A percentile compares a stretch with the other conserved stretches of the same genome.
Conservation (phyloP, 2,797 vertebrate genomes). For the Picus viridis region DNA sequence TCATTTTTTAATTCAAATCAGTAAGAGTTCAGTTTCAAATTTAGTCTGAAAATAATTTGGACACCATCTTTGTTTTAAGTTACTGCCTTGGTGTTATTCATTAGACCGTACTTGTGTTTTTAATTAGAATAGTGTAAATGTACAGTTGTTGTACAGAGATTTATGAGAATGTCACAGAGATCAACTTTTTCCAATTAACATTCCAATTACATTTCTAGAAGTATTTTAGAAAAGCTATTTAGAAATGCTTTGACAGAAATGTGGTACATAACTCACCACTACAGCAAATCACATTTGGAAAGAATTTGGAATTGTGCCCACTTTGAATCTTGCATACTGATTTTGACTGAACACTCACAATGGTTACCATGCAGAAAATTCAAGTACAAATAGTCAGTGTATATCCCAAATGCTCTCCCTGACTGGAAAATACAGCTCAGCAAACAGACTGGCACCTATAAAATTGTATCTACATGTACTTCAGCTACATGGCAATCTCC, state of each 20-base stretch:
- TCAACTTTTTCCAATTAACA: constrained; percentile 47
- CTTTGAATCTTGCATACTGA: neutral
- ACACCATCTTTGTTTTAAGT: neutral
- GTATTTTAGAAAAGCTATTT: constrained; percentile 30
- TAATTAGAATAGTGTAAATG: neutral
- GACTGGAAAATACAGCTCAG: neutral
- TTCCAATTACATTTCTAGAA: constrained; percentile 38
- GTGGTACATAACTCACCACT: neutral
- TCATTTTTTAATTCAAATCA: neutral
- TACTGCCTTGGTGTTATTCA: neutral
- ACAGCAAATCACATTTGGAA: constrained; percentile 21
- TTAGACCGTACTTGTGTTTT: neutral
- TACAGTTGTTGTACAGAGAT: neutral
- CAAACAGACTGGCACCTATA: neutral
- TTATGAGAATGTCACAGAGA: constrained; percentile 25
- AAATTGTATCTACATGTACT: neutral
- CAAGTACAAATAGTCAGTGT: neutral
- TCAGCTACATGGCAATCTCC: neutral
- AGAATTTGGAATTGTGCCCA: neutral
- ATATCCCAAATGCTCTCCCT: neutral
- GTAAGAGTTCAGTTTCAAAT: neutral
- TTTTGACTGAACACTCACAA: neutral
- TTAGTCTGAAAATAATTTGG: neutral
- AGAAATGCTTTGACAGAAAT: constrained; percentile 32
- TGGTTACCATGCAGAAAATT: constrained; percentile 11